Conservation (phyloP, 1,140 invertebrate species). For the Sminthurides bifidus region DNA sequence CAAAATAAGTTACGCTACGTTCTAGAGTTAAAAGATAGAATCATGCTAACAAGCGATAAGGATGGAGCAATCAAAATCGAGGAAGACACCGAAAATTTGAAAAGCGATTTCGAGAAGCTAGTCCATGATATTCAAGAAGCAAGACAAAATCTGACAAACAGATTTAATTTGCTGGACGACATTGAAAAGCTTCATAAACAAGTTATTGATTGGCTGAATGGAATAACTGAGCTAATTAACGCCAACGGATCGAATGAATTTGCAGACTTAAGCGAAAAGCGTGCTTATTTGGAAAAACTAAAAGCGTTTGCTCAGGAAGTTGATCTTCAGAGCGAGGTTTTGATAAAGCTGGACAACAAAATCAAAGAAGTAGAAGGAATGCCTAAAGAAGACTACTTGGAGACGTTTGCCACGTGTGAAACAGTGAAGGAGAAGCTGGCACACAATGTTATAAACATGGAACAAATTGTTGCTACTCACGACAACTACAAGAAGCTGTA, state of each 20-base stretch:
- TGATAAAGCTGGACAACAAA: slow-evolving; percentile 43
- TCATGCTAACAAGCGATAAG: slow-evolving; percentile 81
- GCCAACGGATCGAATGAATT: slow-evolving; percentile 46
- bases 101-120: slow-evolving; percentile 75
- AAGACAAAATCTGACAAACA: slow-evolving; percentile 54
- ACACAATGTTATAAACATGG: slow-evolving; percentile 35
- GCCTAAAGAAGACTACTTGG: slow-evolving; percentile 42
- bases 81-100: slow-evolving; percentile 75
- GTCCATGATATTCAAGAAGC: slow-evolving; percentile 65
- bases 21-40: slow-evolving; percentile 79
- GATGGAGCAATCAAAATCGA: slow-evolving; percentile 72
- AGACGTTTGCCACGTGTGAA: slow-evolving; percentile 56
- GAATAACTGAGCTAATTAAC: slow-evolving; percentile 63
- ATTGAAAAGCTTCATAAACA: slow-evolving; percentile 49
- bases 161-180: slow-evolving; percentile 66
- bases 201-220: slow-evolving; percentile 70
- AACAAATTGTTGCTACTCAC: slow-evolving; percentile 72
- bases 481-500: slow-evolving; percentile 72
- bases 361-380: slow-evolving; percentile 30
- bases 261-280: slow-evolving; percentile 77
- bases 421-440: slow-evolving; percentile 44
- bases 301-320: slow-evolving; percentile 64
- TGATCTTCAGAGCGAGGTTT: slow-evolving; percentile 56
- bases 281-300: slow-evolving; percentile 71
- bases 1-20: slow-evolving; percentile 76